These are phyloP conservation scores for Montipora foliosa DNA, from an alignment of 64 coral and sea anemone species.

Conservation along the genomic window DNA sequence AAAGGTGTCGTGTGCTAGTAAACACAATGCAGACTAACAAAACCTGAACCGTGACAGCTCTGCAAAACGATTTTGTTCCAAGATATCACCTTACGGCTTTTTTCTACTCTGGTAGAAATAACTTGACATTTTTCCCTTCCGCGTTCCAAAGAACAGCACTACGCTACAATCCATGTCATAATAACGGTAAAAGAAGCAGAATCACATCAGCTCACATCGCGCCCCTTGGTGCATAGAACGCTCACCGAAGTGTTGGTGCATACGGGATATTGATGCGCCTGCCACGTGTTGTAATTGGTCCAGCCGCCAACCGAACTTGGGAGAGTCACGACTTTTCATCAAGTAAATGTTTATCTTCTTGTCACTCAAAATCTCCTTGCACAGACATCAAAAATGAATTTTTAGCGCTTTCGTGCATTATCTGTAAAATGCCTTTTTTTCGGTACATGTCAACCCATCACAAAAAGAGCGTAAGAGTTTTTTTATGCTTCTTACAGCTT, in stretches of 20 bases:
- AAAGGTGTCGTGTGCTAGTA: slow-evolving; percentile 29
- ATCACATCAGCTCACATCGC: slow-evolving; percentile 62
- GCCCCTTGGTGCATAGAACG: slow-evolving; percentile 11
- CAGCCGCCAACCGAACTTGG: not conserved
- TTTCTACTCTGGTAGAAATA: not conserved
- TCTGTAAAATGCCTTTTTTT: not conserved
- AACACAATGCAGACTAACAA: slow-evolving; percentile 38
- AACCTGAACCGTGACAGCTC: slow-evolving; percentile 17
- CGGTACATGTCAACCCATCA: not conserved
- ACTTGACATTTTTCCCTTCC: slow-evolving; percentile 9
- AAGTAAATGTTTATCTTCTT: not conserved
- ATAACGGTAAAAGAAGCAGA: slow-evolving; percentile 43
- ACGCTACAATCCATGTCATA: slow-evolving; percentile 41
- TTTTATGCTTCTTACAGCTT: not conserved
- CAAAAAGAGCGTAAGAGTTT: not conserved
- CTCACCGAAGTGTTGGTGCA: slow-evolving; percentile 66
- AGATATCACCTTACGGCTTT: not conserved
- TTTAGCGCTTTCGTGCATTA: not conserved
- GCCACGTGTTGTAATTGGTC: slow-evolving; percentile 99
- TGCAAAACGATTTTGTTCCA: slow-evolving; percentile 34
- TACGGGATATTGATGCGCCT: slow-evolving; percentile 79
- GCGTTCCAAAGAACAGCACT: not conserved
- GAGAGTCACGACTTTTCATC: slow-evolving; percentile 16
- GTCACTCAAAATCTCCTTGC: not conserved
- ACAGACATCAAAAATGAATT: not conserved